Percentiles rank a stretch among this genome's conserved stretches.
Conservation (phyloP, 2,797 vertebrate species). For the Artibeus jamaicensis region DNA sequence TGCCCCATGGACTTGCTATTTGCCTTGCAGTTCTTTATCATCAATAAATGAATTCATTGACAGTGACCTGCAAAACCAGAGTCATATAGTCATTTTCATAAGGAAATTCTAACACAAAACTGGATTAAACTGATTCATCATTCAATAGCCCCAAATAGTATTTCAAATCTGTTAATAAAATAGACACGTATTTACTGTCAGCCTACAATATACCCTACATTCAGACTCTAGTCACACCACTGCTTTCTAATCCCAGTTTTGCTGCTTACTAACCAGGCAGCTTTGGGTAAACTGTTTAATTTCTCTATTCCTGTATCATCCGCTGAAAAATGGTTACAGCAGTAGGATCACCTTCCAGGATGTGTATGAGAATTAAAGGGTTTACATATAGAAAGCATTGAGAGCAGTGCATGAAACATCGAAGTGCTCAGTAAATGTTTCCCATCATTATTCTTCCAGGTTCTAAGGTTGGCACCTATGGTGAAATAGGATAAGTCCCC, state of each 20-base stretch:
- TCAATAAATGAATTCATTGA: slow-evolving; percentile 26
- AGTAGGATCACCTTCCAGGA: background rate
- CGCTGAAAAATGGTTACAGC: background rate
- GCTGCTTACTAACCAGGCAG: background rate
- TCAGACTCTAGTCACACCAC: background rate
- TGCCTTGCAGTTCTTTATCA: slow-evolving; percentile 26
- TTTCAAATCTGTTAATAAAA: background rate
- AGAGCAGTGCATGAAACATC: background rate
- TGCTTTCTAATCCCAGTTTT: background rate
- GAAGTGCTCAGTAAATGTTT: background rate
- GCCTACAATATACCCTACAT: background rate
- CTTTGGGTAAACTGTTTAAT: slow-evolving; percentile 10
- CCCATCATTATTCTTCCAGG: background rate
- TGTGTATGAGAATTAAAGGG: background rate
- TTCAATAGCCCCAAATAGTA: slow-evolving; percentile 9
- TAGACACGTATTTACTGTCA: background rate
- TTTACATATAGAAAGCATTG: background rate
- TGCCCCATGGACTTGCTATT: background rate
- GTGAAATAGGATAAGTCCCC: background rate
- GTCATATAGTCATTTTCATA: background rate
- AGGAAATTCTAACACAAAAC: slow-evolving; percentile 40
- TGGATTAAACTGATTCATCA: background rate
- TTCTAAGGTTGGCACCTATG: background rate
- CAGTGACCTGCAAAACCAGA: slow-evolving; percentile 16
- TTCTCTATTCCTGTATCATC: background rate